These are phyloP conservation scores for Invenusta paracnida DNA, from an alignment of 2,888 invertebrate species.

Conservation along the genomic window DNA sequence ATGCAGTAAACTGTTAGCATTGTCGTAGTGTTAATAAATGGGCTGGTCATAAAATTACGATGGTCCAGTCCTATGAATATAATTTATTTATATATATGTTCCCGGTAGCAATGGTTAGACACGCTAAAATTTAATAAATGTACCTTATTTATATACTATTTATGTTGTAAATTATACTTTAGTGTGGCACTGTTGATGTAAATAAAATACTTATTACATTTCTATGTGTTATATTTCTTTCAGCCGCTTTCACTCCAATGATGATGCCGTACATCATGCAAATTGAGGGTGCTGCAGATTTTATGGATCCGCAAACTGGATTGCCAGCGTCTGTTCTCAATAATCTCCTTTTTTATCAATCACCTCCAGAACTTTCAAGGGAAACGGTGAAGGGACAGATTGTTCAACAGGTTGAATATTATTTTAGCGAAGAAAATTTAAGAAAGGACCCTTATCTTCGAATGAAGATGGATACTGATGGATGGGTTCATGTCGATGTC, in stretches of 20 bases:
- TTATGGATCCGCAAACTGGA: not conserved
- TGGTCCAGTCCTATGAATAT: not conserved
- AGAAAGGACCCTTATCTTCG: slow-evolving; percentile 41
- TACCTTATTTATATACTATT: no score
- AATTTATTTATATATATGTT: not conserved
- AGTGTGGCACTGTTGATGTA: no score
- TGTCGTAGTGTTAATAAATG: no score
- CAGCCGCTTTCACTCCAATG: not conserved
- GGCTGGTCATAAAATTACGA: no score
- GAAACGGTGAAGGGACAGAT: slow-evolving; percentile 1
- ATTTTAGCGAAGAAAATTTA: slow-evolving; percentile 45
- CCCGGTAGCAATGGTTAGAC: no score
- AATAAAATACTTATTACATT: no score
- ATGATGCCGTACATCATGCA: not conserved
- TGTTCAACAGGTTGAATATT: slow-evolving; percentile 43
- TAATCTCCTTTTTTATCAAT: not conserved
- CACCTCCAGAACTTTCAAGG: not conserved
- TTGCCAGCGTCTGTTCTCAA: not conserved
- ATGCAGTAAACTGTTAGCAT: no score
- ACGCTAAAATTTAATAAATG: no score
- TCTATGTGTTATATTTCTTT: no score
- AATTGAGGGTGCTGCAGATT: not conserved
- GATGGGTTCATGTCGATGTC: slow-evolving; percentile 40
- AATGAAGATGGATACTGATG: slow-evolving; percentile 43
- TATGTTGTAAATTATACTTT: no score